A percentile compares a stretch with the other conserved stretches of the same genome.
Conservation (phyloP, 2,113 vertebrate genomes). For the Cisticola juncidis region DNA sequence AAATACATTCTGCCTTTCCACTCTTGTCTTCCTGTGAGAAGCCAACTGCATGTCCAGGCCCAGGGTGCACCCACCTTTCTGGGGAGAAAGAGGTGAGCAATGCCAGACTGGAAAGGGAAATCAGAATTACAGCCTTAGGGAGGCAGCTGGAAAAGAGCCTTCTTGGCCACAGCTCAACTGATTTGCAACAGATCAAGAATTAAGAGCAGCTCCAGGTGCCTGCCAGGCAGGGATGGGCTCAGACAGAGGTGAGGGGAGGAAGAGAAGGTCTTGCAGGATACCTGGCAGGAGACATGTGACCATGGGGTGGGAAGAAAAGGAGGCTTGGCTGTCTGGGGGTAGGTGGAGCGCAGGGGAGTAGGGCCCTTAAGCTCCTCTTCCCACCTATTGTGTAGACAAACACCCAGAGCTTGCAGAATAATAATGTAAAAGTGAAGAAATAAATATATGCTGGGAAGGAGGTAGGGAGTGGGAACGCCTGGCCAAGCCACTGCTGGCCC, state of each 20-base stretch:
- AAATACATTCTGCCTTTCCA: background rate
- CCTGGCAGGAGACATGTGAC: background rate
- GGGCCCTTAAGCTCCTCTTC: background rate
- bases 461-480: accelerated
- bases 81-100: background rate
- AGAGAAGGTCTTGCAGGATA: accelerated
- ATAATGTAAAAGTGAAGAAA: background rate
- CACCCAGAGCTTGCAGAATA: background rate
- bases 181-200: background rate
- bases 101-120: background rate
- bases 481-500: background rate
- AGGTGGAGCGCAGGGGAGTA: too few species aligned
- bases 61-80: background rate
- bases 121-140: background rate
- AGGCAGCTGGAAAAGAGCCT: background rate
- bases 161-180: accelerated
- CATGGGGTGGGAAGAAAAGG: accelerated
- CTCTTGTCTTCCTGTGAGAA: background rate
- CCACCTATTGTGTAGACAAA: accelerated
- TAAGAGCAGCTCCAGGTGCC: background rate
- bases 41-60: background rate
- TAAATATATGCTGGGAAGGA: background rate
- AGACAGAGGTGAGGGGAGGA: too few species aligned
- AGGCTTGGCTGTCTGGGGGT: background rate
- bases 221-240: background rate